Conservation (phyloP, 2,888 invertebrate species). For the Drosophila greeni region DNA sequence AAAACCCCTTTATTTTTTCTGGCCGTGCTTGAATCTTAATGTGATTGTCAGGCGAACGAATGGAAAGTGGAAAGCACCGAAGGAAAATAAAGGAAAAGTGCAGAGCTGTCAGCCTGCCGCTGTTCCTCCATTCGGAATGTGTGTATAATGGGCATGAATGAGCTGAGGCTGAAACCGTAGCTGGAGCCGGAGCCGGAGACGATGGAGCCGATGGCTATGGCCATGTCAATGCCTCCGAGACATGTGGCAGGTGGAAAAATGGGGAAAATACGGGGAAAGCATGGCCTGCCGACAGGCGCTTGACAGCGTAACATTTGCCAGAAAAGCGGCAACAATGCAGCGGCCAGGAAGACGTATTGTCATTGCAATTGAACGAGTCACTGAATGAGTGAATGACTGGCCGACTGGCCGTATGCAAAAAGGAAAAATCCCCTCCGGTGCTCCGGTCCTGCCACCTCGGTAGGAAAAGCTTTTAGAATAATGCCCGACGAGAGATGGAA, state of each 20-base stretch:
- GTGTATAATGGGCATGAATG: slow-evolving; percentile 64
- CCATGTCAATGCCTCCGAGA: slow-evolving; percentile 33
- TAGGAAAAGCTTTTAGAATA: slow-evolving; percentile 56
- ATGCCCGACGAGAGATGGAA: slow-evolving; percentile 45
- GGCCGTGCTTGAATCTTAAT: slow-evolving; percentile 43
- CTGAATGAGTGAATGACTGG: slow-evolving; percentile 34
- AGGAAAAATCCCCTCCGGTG: slow-evolving; percentile 27
- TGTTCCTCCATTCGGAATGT: slow-evolving; percentile 46
- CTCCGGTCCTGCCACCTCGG: slow-evolving; percentile 13
- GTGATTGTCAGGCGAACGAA: slow-evolving; percentile 49
- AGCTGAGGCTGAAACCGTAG: slow-evolving; percentile 12
- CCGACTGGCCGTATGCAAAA: slow-evolving; percentile 26
- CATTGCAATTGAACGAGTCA: slow-evolving; percentile 62
- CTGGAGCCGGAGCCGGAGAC: slow-evolving; percentile 11
- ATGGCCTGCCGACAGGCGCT: slow-evolving; percentile 60
- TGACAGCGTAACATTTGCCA: slow-evolving; percentile 61
- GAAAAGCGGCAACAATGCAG: slow-evolving; percentile 32
- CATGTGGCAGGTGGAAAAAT: slow-evolving; percentile 58
- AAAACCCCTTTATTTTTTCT: background rate
- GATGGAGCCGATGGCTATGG: slow-evolving; percentile 7
- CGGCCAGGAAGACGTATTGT: slow-evolving; percentile 39
- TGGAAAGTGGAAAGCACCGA: slow-evolving; percentile 27
- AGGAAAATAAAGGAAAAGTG: slow-evolving; percentile 38
- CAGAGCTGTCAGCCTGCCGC: slow-evolving; percentile 25
- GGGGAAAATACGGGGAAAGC: slow-evolving; percentile 19